Percentiles rank a stretch among this genome's conserved stretches.
Conservation (phyloP, 2,113 vertebrate species). For the Pseudopodoces humilis region DNA sequence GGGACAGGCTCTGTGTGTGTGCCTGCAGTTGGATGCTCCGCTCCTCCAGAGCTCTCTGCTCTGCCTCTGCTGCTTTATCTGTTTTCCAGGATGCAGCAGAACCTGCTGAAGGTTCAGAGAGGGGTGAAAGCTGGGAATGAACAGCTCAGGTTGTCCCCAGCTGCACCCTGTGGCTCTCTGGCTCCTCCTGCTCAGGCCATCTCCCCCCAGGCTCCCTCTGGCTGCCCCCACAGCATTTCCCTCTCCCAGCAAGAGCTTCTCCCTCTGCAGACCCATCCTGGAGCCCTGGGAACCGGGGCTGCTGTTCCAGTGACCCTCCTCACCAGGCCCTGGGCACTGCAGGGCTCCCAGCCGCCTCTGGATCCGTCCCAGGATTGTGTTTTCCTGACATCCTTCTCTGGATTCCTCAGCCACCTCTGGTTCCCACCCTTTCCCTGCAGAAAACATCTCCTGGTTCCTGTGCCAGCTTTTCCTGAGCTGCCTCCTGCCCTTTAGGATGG, state of each 20-base stretch:
- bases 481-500: neutral
- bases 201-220: fast-evolving
- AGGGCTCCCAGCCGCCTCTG: fast-evolving
- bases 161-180: fast-evolving
- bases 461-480: fast-evolving
- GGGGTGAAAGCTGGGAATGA: neutral
- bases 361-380: fast-evolving
- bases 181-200: fast-evolving
- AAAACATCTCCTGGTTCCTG: neutral
- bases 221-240: neutral
- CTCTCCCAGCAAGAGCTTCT: neutral
- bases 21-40: fast-evolving
- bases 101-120: neutral
- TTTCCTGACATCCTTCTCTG: neutral
- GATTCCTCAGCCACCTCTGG: neutral
- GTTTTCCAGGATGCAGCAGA: neutral
- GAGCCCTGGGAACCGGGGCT: fast-evolving
- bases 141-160: fast-evolving
- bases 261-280: neutral
- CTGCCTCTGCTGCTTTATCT: fast-evolving
- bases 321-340: fast-evolving
- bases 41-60: neutral
- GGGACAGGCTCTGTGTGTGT: fast-evolving
- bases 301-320: neutral
- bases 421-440: neutral